Percentiles rank a stretch among this genome's conserved stretches.
Evolutionary conservation across 2,797 vertebrate species (phyloP).

Genomic region (Hapalemur alaotrensis): DNA sequence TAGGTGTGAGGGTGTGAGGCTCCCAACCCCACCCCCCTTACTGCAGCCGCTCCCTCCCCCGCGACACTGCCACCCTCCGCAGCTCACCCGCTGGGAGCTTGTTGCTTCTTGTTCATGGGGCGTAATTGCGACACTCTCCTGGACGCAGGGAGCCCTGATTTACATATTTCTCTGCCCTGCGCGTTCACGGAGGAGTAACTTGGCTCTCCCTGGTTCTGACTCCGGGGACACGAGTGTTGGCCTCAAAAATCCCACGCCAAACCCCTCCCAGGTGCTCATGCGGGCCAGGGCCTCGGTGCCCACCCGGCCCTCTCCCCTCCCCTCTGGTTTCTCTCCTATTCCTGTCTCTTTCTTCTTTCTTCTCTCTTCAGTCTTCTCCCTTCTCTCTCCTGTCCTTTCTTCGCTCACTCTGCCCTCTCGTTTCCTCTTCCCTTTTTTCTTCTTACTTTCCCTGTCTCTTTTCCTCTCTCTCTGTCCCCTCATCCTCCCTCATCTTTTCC

Average conservation of each 20-base stretch:
- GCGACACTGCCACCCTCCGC: constrained; percentile 59
- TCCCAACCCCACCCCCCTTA: constrained; percentile 69
- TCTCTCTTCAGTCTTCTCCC: neutral
- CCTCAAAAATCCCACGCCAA: neutral
- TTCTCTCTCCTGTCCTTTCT: neutral
- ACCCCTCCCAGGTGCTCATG: neutral
- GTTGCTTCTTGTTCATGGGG: constrained; percentile 73
- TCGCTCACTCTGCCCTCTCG: neutral
- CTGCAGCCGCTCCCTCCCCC: constrained; percentile 71
- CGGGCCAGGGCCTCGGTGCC: neutral
- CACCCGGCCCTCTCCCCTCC: neutral
- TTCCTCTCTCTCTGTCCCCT: neutral
- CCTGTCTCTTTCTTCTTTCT: neutral
- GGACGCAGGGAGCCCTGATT: constrained; percentile 69
- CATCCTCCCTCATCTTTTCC: neutral
- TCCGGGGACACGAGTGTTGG: neutral
- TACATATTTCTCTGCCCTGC: constrained; percentile 67
- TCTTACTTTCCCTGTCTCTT: neutral
- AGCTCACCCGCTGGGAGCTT: constrained; percentile 65
- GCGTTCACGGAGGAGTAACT: neutral
- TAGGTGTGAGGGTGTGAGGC: constrained; percentile 80
- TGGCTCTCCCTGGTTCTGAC: constrained; percentile 29
- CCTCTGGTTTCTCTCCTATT: neutral
- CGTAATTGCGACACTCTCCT: constrained; percentile 59
- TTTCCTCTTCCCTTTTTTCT: neutral